A percentile compares a stretch with the other conserved stretches of the same genome.
phyloP scores from a whole-genome alignment of 2,888 invertebrate species.

The Heteromurus nitidus region DNA sequence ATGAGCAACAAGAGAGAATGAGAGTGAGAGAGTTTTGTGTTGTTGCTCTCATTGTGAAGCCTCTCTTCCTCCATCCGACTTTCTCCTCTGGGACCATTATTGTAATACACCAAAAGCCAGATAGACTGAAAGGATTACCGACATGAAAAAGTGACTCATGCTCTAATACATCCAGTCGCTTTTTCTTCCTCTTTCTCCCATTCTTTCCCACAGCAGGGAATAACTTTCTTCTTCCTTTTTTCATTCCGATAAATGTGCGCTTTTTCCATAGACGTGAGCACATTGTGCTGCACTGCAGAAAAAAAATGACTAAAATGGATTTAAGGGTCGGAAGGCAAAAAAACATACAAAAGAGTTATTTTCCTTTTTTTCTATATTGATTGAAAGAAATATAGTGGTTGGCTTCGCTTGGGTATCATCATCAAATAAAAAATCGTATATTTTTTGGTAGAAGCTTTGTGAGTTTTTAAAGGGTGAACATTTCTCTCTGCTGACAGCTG shows the following conservation, averaged over 20 bases:
- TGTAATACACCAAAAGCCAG: conserved; percentile 30
- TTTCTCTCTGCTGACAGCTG: neutral
- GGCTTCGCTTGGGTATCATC: neutral
- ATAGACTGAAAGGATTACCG: conserved; percentile 46
- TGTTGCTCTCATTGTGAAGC: conserved; percentile 13
- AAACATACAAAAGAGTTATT: neutral
- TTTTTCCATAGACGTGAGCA: too few species aligned
- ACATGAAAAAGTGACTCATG: conserved; percentile 35
- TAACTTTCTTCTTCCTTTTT: neutral
- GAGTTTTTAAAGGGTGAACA: neutral
- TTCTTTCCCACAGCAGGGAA: conserved; percentile 18
- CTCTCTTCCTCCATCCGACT: conserved; percentile 19
- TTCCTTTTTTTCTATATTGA: too few species aligned
- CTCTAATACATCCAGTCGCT: neutral
- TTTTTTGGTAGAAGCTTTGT: too few species aligned
- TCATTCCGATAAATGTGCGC: too few species aligned
- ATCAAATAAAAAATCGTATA: neutral
- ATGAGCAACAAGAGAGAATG: neutral
- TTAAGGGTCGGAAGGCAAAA: too few species aligned
- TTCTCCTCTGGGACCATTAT: conserved; percentile 49
- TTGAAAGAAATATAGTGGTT: too few species aligned
- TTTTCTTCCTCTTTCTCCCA: conserved; percentile 2
- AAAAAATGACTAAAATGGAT: neutral
- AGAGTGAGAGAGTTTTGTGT: neutral
- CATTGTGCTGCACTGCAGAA: too few species aligned